Evolutionary conservation across 1,140 invertebrate genomes (phyloP).

Genomic region (Scaptomyza montana): DNA sequence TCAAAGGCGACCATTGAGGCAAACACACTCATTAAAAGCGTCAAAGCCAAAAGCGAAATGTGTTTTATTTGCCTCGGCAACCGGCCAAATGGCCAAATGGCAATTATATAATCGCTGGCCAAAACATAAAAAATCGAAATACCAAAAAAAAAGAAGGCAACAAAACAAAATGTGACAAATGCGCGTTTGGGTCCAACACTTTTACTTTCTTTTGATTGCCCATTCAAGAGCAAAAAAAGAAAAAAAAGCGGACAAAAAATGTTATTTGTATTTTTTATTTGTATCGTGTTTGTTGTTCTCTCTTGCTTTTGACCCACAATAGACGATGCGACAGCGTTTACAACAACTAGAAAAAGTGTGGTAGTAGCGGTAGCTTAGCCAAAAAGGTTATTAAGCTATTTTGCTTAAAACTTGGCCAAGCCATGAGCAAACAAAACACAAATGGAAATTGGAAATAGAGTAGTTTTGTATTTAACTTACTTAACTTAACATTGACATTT

Average conservation of each 20-base stretch:
- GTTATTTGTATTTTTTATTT: slow-evolving; percentile 44
- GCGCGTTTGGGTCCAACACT: slow-evolving; percentile 44
- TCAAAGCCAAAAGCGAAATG: slow-evolving; percentile 47
- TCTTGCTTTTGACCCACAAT: slow-evolving; percentile 44
- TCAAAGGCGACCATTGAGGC: slow-evolving; percentile 45
- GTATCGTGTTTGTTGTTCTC: background rate
- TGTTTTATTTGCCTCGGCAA: slow-evolving; percentile 65
- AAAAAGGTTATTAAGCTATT: slow-evolving; percentile 67
- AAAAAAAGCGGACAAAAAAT: slow-evolving; percentile 61
- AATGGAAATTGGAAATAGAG: background rate
- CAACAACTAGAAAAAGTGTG: slow-evolving; percentile 15
- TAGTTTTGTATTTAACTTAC: background rate
- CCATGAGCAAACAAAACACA: background rate
- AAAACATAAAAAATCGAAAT: slow-evolving; percentile 50
- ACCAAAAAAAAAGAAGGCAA: slow-evolving; percentile 10
- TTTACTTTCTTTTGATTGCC: slow-evolving; percentile 57
- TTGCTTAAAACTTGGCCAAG: slow-evolving; percentile 29
- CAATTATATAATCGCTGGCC: slow-evolving; percentile 70
- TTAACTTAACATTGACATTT: too few species aligned
- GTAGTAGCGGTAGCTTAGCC: slow-evolving; percentile 29
- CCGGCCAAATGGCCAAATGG: slow-evolving; percentile 44
- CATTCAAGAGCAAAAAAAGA: slow-evolving; percentile 38
- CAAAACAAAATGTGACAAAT: slow-evolving; percentile 44
- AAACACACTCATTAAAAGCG: slow-evolving; percentile 44
- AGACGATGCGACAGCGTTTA: slow-evolving; percentile 13